Percentiles rank a stretch among this genome's conserved stretches.
Evolutionary conservation across 2,113 vertebrate genomes (phyloP).

Genomic region (Terrapene triunguis): DNA sequence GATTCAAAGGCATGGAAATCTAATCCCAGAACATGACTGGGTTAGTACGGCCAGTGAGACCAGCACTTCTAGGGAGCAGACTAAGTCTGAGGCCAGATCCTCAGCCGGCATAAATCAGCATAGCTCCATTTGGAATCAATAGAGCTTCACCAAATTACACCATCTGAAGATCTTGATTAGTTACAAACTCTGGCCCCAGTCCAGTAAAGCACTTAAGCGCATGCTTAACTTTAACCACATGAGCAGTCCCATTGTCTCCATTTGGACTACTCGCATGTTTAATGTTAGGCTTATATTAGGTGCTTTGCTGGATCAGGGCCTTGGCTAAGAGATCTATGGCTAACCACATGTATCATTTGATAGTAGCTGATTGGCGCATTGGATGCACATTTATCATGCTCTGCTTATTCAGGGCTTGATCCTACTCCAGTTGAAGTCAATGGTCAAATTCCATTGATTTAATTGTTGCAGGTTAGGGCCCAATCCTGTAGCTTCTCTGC

Average conservation of each 20-base stretch:
- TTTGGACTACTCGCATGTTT: not conserved
- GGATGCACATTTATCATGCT: not conserved
- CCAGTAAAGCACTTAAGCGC: not conserved
- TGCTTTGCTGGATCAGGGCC: not conserved
- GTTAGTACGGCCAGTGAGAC: not conserved
- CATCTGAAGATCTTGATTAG: not conserved
- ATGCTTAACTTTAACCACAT: not conserved
- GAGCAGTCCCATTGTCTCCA: not conserved
- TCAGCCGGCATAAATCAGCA: not conserved
- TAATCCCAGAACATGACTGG: not conserved
- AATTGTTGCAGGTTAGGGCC: not conserved
- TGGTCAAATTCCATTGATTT: conserved; percentile 4
- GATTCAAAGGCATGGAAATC: not conserved
- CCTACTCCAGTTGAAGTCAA: not conserved
- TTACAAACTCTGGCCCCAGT: not conserved
- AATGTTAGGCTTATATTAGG: not conserved
- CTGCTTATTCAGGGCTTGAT: conserved; percentile 10
- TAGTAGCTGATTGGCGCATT: not conserved
- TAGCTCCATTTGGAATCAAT: not conserved
- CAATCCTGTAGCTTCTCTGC: not conserved
- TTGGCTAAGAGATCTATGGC: not conserved
- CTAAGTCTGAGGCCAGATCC: not conserved
- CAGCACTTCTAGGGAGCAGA: not conserved
- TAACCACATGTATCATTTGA: not conserved
- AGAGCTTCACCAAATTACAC: not conserved